Percentiles rank a stretch among this genome's conserved stretches.
These are phyloP conservation scores for Morpho helenor DNA, from an alignment of 2,888 invertebrate genomes.

Conservation along the genomic window DNA sequence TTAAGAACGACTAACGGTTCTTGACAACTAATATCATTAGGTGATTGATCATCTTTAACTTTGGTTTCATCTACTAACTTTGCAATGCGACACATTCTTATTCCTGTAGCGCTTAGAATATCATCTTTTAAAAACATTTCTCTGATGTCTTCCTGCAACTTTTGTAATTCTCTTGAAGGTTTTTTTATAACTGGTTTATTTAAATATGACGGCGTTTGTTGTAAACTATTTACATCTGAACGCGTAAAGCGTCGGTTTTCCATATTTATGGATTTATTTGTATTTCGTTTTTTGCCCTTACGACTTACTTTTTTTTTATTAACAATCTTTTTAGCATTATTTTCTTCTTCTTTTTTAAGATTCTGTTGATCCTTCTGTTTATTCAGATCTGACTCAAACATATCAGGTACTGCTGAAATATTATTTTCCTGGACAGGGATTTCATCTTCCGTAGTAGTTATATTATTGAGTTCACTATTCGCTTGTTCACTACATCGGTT, in stretches of 20 bases:
- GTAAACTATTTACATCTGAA: slow-evolving; percentile 31
- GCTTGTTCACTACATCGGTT: no score
- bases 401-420: no score
- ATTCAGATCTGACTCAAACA: neutral
- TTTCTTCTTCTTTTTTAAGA: slow-evolving; percentile 16
- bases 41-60: slow-evolving; percentile 34
- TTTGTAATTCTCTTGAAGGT: slow-evolving; percentile 74
- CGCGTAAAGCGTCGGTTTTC: slow-evolving; percentile 38
- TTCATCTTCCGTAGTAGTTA: no score
- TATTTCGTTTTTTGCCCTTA: slow-evolving; percentile 26
- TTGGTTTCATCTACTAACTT: slow-evolving; percentile 66
- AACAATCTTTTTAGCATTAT: slow-evolving; percentile 12
- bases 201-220: slow-evolving; percentile 2
- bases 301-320: neutral
- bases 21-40: slow-evolving; percentile 15
- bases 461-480: neutral
- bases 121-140: slow-evolving; percentile 85
- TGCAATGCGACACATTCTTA: slow-evolving; percentile 81
- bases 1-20: slow-evolving; percentile 50
- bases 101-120: slow-evolving; percentile 80
- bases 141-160: slow-evolving; percentile 83
- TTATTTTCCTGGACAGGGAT: no score
- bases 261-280: slow-evolving; percentile 15
- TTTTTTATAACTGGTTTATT: slow-evolving; percentile 40
- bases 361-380: slow-evolving; percentile 16